Base-by-base conservation (phyloP, 2,888 invertebrate species). In the Lepidochrysops patricia region DNA sequence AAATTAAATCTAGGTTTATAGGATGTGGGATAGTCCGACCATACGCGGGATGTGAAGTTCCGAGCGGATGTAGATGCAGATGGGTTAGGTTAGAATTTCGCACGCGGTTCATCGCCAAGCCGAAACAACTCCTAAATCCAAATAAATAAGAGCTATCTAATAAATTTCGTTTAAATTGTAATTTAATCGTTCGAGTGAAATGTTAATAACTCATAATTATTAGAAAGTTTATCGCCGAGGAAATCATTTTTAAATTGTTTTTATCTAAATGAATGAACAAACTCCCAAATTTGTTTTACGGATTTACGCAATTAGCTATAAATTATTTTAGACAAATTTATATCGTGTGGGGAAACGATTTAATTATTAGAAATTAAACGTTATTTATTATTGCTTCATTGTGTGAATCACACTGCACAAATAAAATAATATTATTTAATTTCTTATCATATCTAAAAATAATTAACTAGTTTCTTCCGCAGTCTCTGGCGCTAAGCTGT, bases 31-130 rank as follows among this genome's bases (percentile, higher is more conserved):
- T 32, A 13, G 19, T 54, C 2, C 15, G 29, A 7, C 26, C 27
- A 13, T n/a, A 32, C 29, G 12, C 54, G 54, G 54, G 54, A 54
- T 54, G 54, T 54, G 29, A 13, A 32, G 54, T 54, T 54, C 54
- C 54, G 54, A 54, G 32, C 54, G 54, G 54, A 54, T 19, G 32
- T 32, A 19, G 54, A 32, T 43, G 43, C 9, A n/a, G 43, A 23
- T 12, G 19, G 43, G 43, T 43, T 12, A 9, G 43, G 43, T 43
- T 43, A 43, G 23, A 43, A 19, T 19, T 54, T 54, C 29, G 54
- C 29, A 29, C 54, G 54, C 43, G 43, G 43, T 13, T 13, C 2
- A 3, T 54, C 32, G 54, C 54, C 54, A 54, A 15, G 5, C 32
- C 13, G 19, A 54, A 52, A 15, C 23, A 54, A 12, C 19, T 4